Evolutionary conservation across 2,797 vertebrate species (phyloP).

Genomic region (Danio kyathit): DNA sequence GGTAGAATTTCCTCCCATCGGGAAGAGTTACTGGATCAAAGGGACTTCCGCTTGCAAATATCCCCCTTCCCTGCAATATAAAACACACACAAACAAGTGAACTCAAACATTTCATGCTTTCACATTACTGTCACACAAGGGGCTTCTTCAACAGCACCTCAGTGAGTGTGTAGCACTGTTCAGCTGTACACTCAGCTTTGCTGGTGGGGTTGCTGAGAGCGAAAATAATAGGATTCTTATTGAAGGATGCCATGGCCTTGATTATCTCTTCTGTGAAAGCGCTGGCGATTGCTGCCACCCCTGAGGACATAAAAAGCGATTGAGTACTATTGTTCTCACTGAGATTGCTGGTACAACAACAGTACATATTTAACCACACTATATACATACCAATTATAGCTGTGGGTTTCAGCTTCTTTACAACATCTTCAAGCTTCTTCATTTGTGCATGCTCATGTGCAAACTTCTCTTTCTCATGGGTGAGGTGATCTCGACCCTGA

Average conservation of each 20-base stretch:
- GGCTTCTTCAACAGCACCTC: slow-evolving; percentile 78
- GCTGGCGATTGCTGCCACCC: slow-evolving; percentile 91
- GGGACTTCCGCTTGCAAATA: slow-evolving; percentile 98
- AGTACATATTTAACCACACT: background rate
- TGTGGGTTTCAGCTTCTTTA: slow-evolving; percentile 89
- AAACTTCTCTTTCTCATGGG: slow-evolving; percentile 90
- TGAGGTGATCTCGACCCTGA: slow-evolving; percentile 89
- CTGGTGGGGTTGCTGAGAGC: slow-evolving; percentile 98
- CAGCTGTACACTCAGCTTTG: slow-evolving; percentile 97
- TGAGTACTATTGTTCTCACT: background rate
- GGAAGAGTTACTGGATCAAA: slow-evolving; percentile 91
- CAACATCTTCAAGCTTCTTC: slow-evolving; percentile 87
- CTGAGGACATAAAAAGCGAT: slow-evolving; percentile 70
- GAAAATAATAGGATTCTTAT: slow-evolving; percentile 92
- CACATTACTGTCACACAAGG: slow-evolving; percentile 11
- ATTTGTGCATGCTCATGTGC: slow-evolving; percentile 91
- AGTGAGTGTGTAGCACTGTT: slow-evolving; percentile 93
- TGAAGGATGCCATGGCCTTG: slow-evolving; percentile 91
- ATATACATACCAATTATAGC: slow-evolving; percentile 89
- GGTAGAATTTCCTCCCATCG: slow-evolving; percentile 85
- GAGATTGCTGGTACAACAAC: background rate
- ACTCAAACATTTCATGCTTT: background rate
- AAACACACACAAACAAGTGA: background rate
- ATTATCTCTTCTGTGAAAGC: slow-evolving; percentile 93
- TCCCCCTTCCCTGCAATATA: slow-evolving; percentile 83